Percentiles rank a stretch among this genome's conserved stretches.
These are phyloP conservation scores for Botia almorhae DNA, from an alignment of 2,797 vertebrate genomes.

Conservation along the genomic window DNA sequence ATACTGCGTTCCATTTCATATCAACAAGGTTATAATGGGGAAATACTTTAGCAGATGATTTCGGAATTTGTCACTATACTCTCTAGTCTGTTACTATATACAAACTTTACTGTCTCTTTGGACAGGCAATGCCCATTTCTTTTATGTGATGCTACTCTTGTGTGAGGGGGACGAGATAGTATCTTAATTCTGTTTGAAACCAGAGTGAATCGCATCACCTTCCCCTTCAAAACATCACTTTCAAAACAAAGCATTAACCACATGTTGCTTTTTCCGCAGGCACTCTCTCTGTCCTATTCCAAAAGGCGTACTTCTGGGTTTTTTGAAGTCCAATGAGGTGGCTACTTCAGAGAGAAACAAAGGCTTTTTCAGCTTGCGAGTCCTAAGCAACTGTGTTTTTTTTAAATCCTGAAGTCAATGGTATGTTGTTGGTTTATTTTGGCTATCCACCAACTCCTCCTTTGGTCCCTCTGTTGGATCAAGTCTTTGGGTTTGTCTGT, in stretches of 20 bases:
- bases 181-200: conserved; percentile 48
- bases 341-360: conserved; percentile 37
- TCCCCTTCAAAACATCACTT: conserved; percentile 48
- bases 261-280: conserved; percentile 24
- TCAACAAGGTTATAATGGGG: conserved; percentile 69
- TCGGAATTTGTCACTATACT: conserved; percentile 65
- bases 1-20: conserved; percentile 72
- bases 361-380: conserved; percentile 1
- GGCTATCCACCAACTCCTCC: conserved; percentile 44
- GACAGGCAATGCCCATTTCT: conserved; percentile 78
- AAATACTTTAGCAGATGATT: conserved; percentile 63
- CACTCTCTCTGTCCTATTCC: conserved; percentile 45
- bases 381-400: conserved; percentile 14
- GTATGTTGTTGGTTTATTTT: conserved; percentile 35
- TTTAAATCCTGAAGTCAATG: conserved; percentile 18
- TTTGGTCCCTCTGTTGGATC: conserved; percentile 53
- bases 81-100: conserved; percentile 70
- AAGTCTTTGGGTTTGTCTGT: conserved; percentile 56
- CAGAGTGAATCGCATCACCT: conserved; percentile 48
- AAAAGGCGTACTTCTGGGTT: conserved; percentile 24
- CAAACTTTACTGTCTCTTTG: conserved; percentile 71
- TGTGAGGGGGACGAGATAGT: conserved; percentile 19
- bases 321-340: conserved; percentile 35
- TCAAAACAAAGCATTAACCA: conserved; percentile 45
- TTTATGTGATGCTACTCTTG: conserved; percentile 57